Evolutionary conservation across 92 coral and sea anemone genomes (phyloP).

Genomic region (Epizoanthus scotinus): DNA sequence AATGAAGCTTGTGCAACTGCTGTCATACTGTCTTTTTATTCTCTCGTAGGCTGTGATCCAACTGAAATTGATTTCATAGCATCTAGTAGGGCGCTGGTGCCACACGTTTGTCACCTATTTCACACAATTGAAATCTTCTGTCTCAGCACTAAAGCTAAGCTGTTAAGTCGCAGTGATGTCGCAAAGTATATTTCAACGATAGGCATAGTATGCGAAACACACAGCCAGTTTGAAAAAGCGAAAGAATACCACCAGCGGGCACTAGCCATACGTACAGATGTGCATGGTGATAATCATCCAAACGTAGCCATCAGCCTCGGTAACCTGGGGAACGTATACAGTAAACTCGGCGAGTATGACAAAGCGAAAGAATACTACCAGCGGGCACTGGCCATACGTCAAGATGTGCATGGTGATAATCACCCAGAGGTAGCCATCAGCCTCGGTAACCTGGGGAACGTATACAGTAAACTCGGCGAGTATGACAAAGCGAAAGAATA

Average conservation of each 20-base stretch:
- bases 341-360: background rate
- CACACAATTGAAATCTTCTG: background rate
- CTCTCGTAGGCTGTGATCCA: background rate
- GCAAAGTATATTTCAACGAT: background rate
- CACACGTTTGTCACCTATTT: background rate
- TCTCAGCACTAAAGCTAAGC: background rate
- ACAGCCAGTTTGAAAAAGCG: constrained; percentile 2
- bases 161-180: background rate
- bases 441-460: constrained; percentile 1
- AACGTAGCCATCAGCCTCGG: background rate
- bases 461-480: background rate
- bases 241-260: background rate
- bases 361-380: background rate
- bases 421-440: constrained; percentile 4
- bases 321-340: background rate
- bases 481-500: background rate
- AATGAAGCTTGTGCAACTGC: too few species aligned
- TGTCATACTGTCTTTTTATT: background rate
- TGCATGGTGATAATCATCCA: too few species aligned
- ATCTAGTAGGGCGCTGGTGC: background rate
- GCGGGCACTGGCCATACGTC: background rate
- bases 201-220: background rate
- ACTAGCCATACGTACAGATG: background rate
- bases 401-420: background rate
- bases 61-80: background rate